A percentile compares a stretch with the other conserved stretches of the same genome.
Evolutionary conservation across 1,140 invertebrate species (phyloP).

Genomic region (Bombus fervidus): DNA sequence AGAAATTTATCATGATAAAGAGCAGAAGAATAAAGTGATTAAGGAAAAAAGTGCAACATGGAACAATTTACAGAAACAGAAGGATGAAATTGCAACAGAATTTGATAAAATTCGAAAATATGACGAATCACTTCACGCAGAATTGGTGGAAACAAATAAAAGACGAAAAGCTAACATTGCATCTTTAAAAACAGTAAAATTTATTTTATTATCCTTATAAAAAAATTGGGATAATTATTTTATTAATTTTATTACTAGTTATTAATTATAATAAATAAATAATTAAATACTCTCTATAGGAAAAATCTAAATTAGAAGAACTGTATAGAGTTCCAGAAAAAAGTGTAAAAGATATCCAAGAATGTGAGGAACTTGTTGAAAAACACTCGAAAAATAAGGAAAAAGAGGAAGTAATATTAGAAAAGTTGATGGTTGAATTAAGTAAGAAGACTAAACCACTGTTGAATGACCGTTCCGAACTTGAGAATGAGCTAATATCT

Average conservation of each 20-base stretch:
- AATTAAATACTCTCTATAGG: conserved; percentile 73
- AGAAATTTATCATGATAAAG: conserved; percentile 83
- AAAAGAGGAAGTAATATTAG: conserved; percentile 83
- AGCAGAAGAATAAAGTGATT: conserved; percentile 81
- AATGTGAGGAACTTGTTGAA: conserved; percentile 85
- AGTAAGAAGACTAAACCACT: conserved; percentile 86
- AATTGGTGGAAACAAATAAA: conserved; percentile 86
- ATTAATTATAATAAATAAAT: not conserved
- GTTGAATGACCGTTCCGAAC: conserved; percentile 74
- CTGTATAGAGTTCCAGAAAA: conserved; percentile 87
- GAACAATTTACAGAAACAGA: conserved; percentile 74
- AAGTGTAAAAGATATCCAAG: conserved; percentile 87
- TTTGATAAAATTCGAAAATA: conserved; percentile 85
- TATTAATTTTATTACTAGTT: conserved; percentile 1
- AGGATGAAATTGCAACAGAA: conserved; percentile 80
- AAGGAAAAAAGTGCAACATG: conserved; percentile 84
- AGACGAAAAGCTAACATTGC: conserved; percentile 85
- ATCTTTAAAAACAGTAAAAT: conserved; percentile 71
- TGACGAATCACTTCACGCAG: conserved; percentile 85
- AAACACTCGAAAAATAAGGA: conserved; percentile 82
- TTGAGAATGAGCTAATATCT: conserved; percentile 87
- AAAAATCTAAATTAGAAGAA: conserved; percentile 86
- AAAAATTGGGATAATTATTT: not conserved
- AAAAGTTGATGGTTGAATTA: conserved; percentile 84
- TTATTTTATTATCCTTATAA: conserved; percentile 15